Percentiles rank a stretch among this genome's conserved stretches.
Evolutionary conservation across 2,888 invertebrate genomes (phyloP).

Genomic region (Drosophila kambysellisi): DNA sequence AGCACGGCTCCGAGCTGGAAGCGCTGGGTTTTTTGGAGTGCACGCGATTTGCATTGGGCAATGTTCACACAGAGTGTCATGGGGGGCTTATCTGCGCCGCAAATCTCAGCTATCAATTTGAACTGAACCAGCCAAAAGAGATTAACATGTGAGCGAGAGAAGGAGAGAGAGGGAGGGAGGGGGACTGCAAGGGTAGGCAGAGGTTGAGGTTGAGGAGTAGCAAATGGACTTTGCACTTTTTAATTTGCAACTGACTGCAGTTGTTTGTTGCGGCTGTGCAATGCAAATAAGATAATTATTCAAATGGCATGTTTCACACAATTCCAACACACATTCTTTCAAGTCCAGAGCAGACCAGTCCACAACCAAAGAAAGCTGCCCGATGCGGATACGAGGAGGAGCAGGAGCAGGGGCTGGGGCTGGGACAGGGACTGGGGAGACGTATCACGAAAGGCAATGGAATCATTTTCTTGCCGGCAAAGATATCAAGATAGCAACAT

Average conservation of each 20-base stretch:
- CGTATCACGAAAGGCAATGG: slow-evolving; percentile 77
- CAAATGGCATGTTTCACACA: slow-evolving; percentile 84
- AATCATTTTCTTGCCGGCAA: slow-evolving; percentile 76
- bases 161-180: too few relatives aligned
- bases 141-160: slow-evolving; percentile 50
- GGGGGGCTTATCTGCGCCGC: slow-evolving; percentile 63
- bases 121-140: slow-evolving; percentile 67
- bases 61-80: slow-evolving; percentile 70
- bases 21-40: slow-evolving; percentile 26
- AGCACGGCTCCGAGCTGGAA: slow-evolving; percentile 22
- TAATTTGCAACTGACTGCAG: slow-evolving; percentile 75
- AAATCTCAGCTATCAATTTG: slow-evolving; percentile 77
- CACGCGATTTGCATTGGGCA: slow-evolving; percentile 77
- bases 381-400: not conserved
- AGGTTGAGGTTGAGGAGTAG: not conserved
- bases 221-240: slow-evolving; percentile 75
- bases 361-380: slow-evolving; percentile 41
- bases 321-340: slow-evolving; percentile 77
- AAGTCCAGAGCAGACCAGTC: slow-evolving; percentile 50
- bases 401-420: not conserved
- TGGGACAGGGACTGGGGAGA: slow-evolving; percentile 4
- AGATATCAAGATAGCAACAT: slow-evolving; percentile 79
- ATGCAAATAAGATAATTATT: slow-evolving; percentile 84
- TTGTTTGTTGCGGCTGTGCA: slow-evolving; percentile 63
- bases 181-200: not conserved